phyloP scores from a whole-genome alignment of 2,113 vertebrate genomes.

The Bostrychus sinensis region DNA sequence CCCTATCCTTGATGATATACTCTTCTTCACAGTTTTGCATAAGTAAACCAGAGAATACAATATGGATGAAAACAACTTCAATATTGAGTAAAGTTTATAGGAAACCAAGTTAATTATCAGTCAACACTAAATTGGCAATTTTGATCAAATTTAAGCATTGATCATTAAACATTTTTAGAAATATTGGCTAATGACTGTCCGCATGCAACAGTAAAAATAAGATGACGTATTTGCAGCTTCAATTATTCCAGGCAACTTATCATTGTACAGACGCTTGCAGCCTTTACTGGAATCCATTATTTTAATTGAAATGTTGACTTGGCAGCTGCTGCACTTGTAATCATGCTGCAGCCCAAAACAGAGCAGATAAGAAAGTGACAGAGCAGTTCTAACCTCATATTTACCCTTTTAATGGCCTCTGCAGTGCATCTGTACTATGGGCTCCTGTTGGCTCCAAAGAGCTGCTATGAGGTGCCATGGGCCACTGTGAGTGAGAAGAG shows the following conservation, averaged over 20 bases:
- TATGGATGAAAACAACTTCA: too few species aligned
- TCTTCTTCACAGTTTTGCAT: too few species aligned
- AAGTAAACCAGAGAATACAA: too few species aligned
- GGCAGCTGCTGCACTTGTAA: conserved; percentile 30
- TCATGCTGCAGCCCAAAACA: conserved; percentile 33
- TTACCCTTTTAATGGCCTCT: conserved; percentile 25
- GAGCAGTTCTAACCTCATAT: conserved; percentile 14
- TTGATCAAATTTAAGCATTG: too few species aligned
- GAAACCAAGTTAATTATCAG: too few species aligned
- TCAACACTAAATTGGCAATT: too few species aligned
- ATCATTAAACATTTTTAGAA: too few species aligned
- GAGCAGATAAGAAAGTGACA: conserved; percentile 13
- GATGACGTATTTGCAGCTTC: conserved; percentile 15
- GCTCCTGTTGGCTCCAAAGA: not conserved
- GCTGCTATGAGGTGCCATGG: conserved; percentile 9
- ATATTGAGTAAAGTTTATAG: too few species aligned
- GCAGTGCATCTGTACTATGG: conserved; percentile 21
- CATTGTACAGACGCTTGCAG: conserved; percentile 16
- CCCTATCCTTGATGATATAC: too few species aligned
- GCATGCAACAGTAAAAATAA: conserved; percentile 21
- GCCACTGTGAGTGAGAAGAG: conserved; percentile 6
- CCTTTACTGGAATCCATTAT: conserved; percentile 39
- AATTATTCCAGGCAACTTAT: conserved; percentile 41
- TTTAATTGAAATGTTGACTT: conserved; percentile 39
- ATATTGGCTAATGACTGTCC: conserved; percentile 2